phyloP scores from a whole-genome alignment of 2,113 vertebrate species.

The Sterrhoptilus dennistouni region DNA sequence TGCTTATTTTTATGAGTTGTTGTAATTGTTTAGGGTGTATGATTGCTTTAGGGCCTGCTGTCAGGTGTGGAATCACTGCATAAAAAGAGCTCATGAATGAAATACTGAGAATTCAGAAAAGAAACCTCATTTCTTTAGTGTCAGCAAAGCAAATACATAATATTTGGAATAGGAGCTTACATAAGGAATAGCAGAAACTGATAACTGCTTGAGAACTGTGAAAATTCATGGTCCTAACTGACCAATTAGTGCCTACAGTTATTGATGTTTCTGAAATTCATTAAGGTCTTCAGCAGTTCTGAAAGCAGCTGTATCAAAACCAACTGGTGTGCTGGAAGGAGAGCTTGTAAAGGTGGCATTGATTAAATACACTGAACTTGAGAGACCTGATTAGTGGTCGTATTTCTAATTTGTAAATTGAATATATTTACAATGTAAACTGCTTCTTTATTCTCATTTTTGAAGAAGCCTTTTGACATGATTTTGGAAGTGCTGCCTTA shows the following conservation, averaged over 20 bases:
- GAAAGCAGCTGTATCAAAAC: background rate
- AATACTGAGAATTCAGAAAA: background rate
- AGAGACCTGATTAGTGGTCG: background rate
- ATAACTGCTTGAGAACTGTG: background rate
- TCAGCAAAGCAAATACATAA: background rate
- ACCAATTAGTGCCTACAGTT: background rate
- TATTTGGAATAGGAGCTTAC: background rate
- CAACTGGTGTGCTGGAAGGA: background rate
- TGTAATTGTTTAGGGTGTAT: constrained; percentile 60
- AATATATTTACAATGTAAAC: background rate
- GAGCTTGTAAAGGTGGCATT: background rate
- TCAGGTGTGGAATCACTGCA: constrained; percentile 25
- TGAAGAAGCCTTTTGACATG: background rate
- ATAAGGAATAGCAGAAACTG: background rate
- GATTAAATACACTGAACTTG: background rate
- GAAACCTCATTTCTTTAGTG: background rate
- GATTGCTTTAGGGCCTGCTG: constrained; percentile 37
- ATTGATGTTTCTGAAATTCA: background rate
- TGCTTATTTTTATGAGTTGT: constrained; percentile 64
- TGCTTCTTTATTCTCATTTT: background rate
- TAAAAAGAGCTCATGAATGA: background rate
- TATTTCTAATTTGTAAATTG: background rate
- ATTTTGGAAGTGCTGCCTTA: background rate
- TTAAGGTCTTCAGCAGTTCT: background rate
- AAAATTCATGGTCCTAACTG: background rate